Evolutionary conservation across 1,140 invertebrate genomes (phyloP).

Genomic region (Thaumatotibia leucotreta): DNA sequence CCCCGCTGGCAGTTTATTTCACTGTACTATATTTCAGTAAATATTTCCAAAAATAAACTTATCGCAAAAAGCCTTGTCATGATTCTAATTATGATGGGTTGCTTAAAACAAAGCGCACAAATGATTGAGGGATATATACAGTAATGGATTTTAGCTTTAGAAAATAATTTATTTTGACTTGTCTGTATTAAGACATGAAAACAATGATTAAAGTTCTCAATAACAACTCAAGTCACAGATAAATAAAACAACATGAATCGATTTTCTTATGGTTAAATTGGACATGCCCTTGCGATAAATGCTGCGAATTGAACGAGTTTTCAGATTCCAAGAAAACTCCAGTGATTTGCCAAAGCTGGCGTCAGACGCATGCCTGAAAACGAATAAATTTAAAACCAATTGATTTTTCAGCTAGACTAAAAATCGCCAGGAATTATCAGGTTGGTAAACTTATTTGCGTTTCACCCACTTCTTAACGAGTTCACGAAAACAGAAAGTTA

Average conservation of each 20-base stretch:
- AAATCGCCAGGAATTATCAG: background rate
- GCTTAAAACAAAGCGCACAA: background rate
- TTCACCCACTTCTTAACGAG: constrained; percentile 1
- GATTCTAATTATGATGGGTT: background rate
- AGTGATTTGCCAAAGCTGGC: constrained; percentile 3
- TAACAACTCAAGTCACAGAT: background rate
- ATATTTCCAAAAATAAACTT: background rate
- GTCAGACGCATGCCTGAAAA: background rate
- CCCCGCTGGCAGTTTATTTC: background rate
- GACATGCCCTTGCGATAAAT: constrained; percentile 1
- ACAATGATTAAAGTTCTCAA: background rate
- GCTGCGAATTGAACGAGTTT: constrained; percentile 4
- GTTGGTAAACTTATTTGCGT: background rate
- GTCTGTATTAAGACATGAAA: too few relatives aligned
- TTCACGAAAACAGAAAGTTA: constrained; percentile 17
- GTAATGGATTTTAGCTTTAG: background rate
- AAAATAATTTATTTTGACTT: too few relatives aligned
- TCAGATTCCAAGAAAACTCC: constrained; percentile 3
- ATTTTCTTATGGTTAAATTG: background rate
- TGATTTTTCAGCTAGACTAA: background rate
- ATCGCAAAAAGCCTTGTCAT: background rate
- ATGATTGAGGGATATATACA: background rate
- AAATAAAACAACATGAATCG: background rate
- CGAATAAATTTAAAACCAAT: constrained; percentile 9
- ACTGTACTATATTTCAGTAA: background rate